Conservation (phyloP, 2,888 invertebrate species). For the Leptopilina drosophilae region DNA sequence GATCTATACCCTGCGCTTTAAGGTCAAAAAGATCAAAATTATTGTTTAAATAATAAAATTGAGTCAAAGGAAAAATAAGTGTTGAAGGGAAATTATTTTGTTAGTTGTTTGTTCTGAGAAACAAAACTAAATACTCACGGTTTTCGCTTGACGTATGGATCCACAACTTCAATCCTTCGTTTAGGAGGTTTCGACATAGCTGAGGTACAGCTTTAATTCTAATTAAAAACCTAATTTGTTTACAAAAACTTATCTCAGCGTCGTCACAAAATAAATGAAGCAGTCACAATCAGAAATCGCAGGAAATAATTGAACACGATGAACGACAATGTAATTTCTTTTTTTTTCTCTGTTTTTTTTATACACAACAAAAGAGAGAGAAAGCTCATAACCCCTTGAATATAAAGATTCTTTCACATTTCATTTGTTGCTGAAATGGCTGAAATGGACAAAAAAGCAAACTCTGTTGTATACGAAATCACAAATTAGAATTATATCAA, state of each 20-base stretch:
- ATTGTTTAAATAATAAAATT: background rate
- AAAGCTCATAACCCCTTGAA: background rate
- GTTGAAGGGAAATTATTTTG: background rate
- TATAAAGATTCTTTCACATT: slow-evolving; percentile 1
- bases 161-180: slow-evolving; percentile 90
- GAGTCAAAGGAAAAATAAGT: background rate
- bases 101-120: background rate
- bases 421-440: background rate
- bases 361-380: background rate
- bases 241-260: slow-evolving; percentile 12
- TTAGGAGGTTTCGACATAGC: slow-evolving; percentile 77
- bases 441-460: background rate
- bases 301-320: background rate
- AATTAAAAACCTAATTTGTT: slow-evolving; percentile 21
- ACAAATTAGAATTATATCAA: too few relatives aligned
- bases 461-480: too few relatives aligned
- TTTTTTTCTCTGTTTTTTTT: background rate
- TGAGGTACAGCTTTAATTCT: slow-evolving; percentile 10
- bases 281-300: background rate
- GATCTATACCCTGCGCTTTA: background rate
- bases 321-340: background rate
- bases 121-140: slow-evolving; percentile 79
- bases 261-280: slow-evolving; percentile 26
- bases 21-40: slow-evolving; percentile 1
- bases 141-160: slow-evolving; percentile 88